Conservation (phyloP, 2,797 vertebrate species). For the Rhynchonycteris naso region DNA sequence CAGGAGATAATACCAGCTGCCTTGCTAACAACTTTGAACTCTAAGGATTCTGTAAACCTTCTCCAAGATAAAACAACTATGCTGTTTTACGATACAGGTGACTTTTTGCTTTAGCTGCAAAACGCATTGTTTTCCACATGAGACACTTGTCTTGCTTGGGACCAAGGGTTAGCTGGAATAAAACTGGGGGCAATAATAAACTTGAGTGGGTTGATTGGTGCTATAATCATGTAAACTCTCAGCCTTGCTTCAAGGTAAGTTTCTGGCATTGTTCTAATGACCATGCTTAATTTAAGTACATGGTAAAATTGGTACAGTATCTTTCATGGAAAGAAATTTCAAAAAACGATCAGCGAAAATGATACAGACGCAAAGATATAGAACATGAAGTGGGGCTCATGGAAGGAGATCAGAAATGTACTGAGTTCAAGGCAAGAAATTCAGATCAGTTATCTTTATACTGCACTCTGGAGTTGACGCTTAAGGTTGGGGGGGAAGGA, state of each 20-base stretch:
- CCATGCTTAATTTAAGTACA: slow-evolving; percentile 39
- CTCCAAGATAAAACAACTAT: neutral
- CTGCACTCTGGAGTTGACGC: neutral
- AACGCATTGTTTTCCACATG: slow-evolving; percentile 76
- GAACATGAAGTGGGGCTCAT: slow-evolving; percentile 49
- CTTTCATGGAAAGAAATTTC: slow-evolving; percentile 61
- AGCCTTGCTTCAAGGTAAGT: neutral
- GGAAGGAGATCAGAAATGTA: neutral
- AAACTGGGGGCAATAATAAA: slow-evolving; percentile 73
- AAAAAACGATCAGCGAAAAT: slow-evolving; percentile 37
- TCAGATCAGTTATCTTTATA: slow-evolving; percentile 68
- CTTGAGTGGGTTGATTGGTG: slow-evolving; percentile 71
- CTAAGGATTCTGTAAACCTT: neutral
- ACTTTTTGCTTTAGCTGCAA: slow-evolving; percentile 74
- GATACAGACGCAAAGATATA: slow-evolving; percentile 11
- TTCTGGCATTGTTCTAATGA: neutral
- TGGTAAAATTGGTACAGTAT: slow-evolving; percentile 48
- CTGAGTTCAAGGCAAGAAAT: slow-evolving; percentile 23
- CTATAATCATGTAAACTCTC: slow-evolving; percentile 62
- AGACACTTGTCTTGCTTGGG: slow-evolving; percentile 76
- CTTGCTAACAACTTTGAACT: slow-evolving; percentile 81
- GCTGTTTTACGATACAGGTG: slow-evolving; percentile 66
- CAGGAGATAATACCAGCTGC: slow-evolving; percentile 77
- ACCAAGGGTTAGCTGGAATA: slow-evolving; percentile 74
- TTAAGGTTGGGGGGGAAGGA: neutral